A percentile compares a stretch with the other conserved stretches of the same genome.
phyloP scores from a whole-genome alignment of 2,888 invertebrate genomes.

The Ctena decussata region DNA sequence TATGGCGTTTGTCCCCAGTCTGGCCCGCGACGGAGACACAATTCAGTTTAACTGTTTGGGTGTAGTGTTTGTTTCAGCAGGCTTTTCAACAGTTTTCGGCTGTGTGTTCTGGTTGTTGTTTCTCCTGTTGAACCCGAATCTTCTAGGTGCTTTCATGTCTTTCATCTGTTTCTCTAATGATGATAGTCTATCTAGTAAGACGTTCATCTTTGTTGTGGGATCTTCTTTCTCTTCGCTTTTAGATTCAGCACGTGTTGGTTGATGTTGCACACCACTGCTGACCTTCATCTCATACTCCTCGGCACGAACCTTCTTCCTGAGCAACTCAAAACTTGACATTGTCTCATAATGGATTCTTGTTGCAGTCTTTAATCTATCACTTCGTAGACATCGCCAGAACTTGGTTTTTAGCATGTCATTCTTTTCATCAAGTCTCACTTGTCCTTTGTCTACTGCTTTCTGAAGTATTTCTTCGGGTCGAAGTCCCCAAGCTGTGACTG shows the following conservation, averaged over 20 bases:
- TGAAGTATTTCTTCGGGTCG: background rate
- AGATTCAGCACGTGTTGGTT: background rate
- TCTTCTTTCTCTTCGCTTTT: background rate
- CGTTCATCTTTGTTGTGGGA: background rate
- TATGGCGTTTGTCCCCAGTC: background rate
- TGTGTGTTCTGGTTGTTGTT: background rate
- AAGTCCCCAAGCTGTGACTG: background rate
- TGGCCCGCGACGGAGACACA: background rate
- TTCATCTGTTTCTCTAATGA: background rate
- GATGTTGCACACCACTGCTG: too few relatives aligned
- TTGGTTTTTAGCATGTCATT: background rate
- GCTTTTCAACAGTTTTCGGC: too few relatives aligned
- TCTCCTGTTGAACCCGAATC: background rate
- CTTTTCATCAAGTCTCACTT: background rate
- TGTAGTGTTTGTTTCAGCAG: too few relatives aligned
- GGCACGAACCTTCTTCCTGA: background rate
- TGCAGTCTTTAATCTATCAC: background rate
- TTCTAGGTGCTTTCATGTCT: background rate
- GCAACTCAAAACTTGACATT: background rate
- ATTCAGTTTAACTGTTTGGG: too few relatives aligned
- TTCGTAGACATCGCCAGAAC: background rate
- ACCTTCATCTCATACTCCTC: too few relatives aligned
- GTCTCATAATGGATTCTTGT: background rate
- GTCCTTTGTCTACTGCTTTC: background rate
- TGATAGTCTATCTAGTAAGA: background rate